Conservation (phyloP, 2,797 vertebrate genomes). For the Tarsius wallacei region DNA sequence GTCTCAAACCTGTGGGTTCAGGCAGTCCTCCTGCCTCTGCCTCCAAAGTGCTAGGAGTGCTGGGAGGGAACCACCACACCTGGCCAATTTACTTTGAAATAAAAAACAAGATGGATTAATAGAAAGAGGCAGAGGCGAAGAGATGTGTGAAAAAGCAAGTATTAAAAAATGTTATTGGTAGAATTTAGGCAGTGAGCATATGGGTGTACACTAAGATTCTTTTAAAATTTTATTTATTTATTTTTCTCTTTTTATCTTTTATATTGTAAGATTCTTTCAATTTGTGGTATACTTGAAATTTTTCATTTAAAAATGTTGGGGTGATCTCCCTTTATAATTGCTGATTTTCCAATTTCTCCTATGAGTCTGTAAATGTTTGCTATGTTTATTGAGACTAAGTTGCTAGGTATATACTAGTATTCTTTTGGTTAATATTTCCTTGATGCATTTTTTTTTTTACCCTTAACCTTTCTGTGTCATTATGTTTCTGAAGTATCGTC, state of each 20-base stretch:
- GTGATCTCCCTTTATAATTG: background rate
- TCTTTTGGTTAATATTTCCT: background rate
- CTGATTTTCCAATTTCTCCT: background rate
- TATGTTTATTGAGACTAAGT: background rate
- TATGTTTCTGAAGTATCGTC: background rate
- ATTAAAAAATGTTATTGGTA: background rate
- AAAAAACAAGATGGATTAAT: background rate
- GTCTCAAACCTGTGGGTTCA: too few relatives aligned
- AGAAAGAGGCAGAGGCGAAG: background rate
- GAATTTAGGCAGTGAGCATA: background rate
- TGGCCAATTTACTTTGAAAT: background rate
- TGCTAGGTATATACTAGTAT: background rate
- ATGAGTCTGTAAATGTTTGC: background rate
- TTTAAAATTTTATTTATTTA: background rate
- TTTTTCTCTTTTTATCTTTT: background rate
- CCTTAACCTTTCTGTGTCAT: background rate
- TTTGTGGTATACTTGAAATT: background rate
- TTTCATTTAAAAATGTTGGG: background rate
- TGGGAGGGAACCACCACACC: too few relatives aligned
- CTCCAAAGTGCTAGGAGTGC: too few relatives aligned
- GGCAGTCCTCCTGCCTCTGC: too few relatives aligned
- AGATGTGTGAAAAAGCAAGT: background rate
- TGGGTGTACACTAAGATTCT: background rate
- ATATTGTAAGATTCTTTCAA: background rate
- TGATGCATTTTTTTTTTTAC: background rate